These are phyloP conservation scores for Crambe crambe DNA, from an alignment of 37 sponge, comb jelly and placozoan genomes.

Conservation along the genomic window DNA sequence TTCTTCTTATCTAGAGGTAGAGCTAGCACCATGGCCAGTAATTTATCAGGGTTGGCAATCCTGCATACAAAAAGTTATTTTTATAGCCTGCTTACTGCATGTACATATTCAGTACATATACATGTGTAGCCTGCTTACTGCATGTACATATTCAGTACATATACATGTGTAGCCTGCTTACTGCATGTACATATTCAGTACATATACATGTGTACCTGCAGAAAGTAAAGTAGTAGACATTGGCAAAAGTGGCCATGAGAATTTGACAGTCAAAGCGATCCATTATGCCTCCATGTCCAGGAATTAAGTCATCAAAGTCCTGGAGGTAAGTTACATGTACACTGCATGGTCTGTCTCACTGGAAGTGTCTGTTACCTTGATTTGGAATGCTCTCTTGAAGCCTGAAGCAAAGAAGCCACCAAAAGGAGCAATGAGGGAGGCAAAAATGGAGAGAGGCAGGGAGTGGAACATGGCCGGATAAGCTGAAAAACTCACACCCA, in stretches of 20 bases:
- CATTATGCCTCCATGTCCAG: constrained; percentile 97
- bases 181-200: too few species aligned
- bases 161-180: not conserved
- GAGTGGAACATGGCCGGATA: constrained; percentile 90
- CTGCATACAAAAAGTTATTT: constrained; percentile 9
- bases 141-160: too few species aligned
- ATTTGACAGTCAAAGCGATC: constrained; percentile 98
- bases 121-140: not conserved
- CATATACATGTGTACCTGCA: constrained; percentile 55
- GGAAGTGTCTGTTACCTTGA: too few species aligned
- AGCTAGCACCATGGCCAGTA: constrained; percentile 32
- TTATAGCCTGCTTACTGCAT: too few species aligned
- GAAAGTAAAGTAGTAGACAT: constrained; percentile 95
- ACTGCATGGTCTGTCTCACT: too few species aligned
- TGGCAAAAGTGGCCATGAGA: constrained; percentile 92
- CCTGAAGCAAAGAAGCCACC: constrained; percentile 99
- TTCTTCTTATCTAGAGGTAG: constrained; percentile 43
- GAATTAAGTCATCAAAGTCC: constrained; percentile 97
- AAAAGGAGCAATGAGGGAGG: constrained; percentile 97
- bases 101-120: too few species aligned
- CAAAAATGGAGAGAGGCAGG: constrained; percentile 84
- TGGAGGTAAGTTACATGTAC: too few species aligned
- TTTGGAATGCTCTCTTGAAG: constrained; percentile 94
- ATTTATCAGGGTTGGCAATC: constrained; percentile 37
- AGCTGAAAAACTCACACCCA: constrained; percentile 26